phyloP scores from a whole-genome alignment of 2,113 vertebrate species.

The Mystacornis crossleyi region DNA sequence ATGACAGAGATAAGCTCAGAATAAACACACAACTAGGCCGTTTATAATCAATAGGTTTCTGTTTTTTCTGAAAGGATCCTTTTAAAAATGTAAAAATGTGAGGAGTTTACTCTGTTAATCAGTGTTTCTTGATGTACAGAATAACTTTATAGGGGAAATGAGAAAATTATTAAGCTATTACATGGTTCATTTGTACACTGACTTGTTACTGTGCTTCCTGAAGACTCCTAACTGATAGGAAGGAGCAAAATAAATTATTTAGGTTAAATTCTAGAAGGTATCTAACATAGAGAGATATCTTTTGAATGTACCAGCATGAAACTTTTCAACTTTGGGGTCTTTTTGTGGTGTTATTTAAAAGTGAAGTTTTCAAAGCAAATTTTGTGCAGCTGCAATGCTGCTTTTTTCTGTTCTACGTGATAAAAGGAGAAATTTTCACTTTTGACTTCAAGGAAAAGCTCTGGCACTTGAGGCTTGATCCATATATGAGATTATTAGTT shows the following conservation, averaged over 20 bases:
- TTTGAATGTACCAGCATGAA: background rate
- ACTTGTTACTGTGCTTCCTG: background rate
- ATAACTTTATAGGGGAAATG: background rate
- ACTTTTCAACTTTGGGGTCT: accelerated
- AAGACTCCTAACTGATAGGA: background rate
- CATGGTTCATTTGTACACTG: background rate
- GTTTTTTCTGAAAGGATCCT: background rate
- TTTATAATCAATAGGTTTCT: background rate
- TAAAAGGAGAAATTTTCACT: background rate
- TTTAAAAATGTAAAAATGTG: background rate
- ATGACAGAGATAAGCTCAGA: background rate
- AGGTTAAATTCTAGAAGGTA: background rate
- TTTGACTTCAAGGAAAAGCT: background rate
- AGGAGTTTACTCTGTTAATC: background rate
- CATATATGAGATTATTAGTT: background rate
- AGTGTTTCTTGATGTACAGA: background rate
- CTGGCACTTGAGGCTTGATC: background rate
- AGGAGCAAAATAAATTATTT: background rate
- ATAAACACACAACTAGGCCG: background rate
- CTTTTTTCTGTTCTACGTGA: background rate
- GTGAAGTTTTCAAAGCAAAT: background rate
- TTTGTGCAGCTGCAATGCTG: background rate
- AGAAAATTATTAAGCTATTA: background rate
- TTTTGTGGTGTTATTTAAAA: background rate
- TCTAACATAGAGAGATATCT: background rate